Base-by-base conservation (phyloP, 2,113 vertebrate species). In the Cyrtonyx montezumae region DNA sequence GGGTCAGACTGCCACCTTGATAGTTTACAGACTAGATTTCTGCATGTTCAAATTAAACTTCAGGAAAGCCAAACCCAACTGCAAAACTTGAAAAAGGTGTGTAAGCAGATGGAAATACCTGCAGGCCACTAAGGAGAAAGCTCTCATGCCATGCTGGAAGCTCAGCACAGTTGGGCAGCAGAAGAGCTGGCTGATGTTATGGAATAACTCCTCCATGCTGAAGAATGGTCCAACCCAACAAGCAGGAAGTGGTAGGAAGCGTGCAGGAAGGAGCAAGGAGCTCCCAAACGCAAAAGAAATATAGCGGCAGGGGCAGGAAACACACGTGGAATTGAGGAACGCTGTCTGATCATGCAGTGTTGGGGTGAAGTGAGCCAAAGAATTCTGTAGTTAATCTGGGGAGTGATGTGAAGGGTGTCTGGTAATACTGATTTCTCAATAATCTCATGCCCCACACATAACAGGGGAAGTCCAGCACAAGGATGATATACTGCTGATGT, bases 91-190 rank as follows among this genome's bases (percentile, higher is more conserved):
- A 3, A 46, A 8, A 45, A 34, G 66, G 9, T 1, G 4, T 3
- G 53, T 8, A 56, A 0, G 0, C 36, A 58, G 75, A 18, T 0
- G 7, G 37, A 12, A 62, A n/a, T 3, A 4, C 4, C 36, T 18
- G 51, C 3, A 3, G 5, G 56, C 7, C 2, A 0, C 5, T 16
- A 21, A 1, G 7, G 4, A 26, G 32, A 68, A 61, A 79, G 62
- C 15, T 61, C 34, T 43, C 18, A 3, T 3, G 10, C 5, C 2
- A 1, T 63, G 32, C 49, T 65, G 62, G 56, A 63, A 69, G 30
- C 23, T 17, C 17, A 2, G 22, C 37, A 69, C 8, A 43, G 23
- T 36, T 28, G 42, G 15, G 19, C 68, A 48, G 55, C 37, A 71
- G 28, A 71, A 65, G 48, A 78, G 11, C 9, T 28, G 26, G 26